Evolutionary conservation across 2,113 vertebrate genomes (phyloP).

Genomic region (Pandion haliaetus): DNA sequence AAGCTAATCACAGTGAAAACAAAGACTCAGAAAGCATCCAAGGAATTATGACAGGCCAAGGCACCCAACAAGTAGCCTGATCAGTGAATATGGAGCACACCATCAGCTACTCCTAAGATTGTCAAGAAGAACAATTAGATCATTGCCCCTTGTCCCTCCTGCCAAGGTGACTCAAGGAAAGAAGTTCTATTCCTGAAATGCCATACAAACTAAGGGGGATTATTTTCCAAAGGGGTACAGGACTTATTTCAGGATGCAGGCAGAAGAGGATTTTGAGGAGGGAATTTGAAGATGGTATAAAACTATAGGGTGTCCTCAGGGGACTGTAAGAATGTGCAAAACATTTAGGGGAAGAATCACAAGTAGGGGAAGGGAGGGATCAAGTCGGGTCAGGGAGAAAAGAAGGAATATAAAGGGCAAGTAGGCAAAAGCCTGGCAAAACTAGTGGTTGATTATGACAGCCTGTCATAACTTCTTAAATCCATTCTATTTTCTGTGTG

Average conservation of each 20-base stretch:
- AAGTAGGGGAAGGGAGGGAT: neutral
- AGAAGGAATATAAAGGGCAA: neutral
- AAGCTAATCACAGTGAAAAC: neutral
- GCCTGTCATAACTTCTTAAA: neutral
- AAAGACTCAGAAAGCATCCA: neutral
- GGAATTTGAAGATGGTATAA: neutral
- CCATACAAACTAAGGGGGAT: neutral
- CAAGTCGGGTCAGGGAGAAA: neutral
- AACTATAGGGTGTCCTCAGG: neutral
- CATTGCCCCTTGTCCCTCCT: neutral
- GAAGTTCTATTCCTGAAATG: neutral
- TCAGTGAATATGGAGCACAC: neutral
- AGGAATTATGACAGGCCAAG: neutral
- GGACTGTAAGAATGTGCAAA: neutral
- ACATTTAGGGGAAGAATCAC: neutral
- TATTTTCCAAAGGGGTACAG: neutral
- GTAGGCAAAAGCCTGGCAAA: neutral
- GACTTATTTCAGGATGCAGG: neutral
- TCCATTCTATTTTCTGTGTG: neutral
- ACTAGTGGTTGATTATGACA: neutral
- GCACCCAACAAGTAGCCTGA: neutral
- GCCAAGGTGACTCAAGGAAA: neutral
- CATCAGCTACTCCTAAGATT: neutral
- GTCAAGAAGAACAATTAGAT: neutral
- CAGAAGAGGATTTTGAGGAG: neutral